Evolutionary conservation across 2,888 invertebrate species (phyloP).

Genomic region (Rugalucina vietnamica): DNA sequence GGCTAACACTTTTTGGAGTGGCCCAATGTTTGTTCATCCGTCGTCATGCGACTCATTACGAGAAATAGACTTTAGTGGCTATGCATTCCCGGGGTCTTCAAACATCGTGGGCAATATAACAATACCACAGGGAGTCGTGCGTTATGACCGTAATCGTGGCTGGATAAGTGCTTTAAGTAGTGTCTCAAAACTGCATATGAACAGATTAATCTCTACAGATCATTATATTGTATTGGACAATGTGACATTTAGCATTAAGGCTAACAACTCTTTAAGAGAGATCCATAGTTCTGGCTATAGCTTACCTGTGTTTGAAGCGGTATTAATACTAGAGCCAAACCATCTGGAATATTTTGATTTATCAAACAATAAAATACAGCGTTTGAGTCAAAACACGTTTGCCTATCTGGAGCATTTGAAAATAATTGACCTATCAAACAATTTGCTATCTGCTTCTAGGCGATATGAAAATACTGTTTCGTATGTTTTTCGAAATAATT

Average conservation of each 20-base stretch:
- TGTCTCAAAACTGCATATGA: neutral
- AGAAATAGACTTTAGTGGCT: neutral
- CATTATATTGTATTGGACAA: neutral
- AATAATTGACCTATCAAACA: neutral
- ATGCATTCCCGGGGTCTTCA: neutral
- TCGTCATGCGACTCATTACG: neutral
- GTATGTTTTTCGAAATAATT: neutral
- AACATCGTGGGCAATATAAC: neutral
- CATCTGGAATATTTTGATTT: neutral
- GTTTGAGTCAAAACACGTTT: neutral
- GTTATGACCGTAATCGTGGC: too few species aligned
- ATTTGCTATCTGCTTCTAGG: neutral
- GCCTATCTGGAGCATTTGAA: neutral
- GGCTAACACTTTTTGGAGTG: neutral
- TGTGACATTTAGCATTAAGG: too few species aligned
- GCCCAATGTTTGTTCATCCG: too few species aligned
- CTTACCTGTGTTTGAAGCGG: neutral
- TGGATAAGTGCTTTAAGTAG: too few species aligned
- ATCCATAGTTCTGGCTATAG: neutral
- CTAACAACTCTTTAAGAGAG: neutral
- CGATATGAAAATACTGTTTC: neutral
- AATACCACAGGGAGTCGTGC: neutral
- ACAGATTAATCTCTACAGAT: neutral
- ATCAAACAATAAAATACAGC: neutral
- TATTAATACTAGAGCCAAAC: neutral